Evolutionary conservation across 2,888 invertebrate species (phyloP), one percentile per base, ranked within the genome.

Genomic region (Drosophila pullipes): DNA sequence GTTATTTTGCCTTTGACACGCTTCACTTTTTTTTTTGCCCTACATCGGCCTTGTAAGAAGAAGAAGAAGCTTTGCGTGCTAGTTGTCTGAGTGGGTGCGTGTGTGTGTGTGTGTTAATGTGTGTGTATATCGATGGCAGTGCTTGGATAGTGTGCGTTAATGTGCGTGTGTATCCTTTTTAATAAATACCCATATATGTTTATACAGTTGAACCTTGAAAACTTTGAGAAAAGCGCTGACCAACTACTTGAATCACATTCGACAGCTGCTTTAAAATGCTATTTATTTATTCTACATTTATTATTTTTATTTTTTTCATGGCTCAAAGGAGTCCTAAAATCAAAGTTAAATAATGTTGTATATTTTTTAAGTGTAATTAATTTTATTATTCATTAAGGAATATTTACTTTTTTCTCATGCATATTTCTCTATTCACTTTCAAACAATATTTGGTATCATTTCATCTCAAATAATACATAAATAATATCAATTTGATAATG

Each of bases 1-100:
- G 30, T 25, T 63, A 64, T 50, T 66, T 66, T 54, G 72, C 57
- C 63, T 66, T 76, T 69, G 69, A 73, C 63, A 41, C 64, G 50
- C 52, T 69, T 76, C 67, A 63, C 66, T 63, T 16, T 31, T 52
- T 25, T 71, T 22, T 31, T 67, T 77, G 57, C 44, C 53, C 31
- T 47, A 63, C 58, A 67, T n/a, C 54, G 79, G 55, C 78, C 80
- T 69, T 79, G 79, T 31, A 25, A 67, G n/a, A 63, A 63, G 35
- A 33, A 65, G 37, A 69, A 66, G 58, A 62, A 50, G 47, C 60
- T 52, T 49, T 62, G 52, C 33, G 28, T 35, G 52, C 10, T 50
- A 16, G 4, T 53, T 55, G 50, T n/a, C 47, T 25, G 22, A 44
- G 47, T 47, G 25, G 7, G 47, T 41, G 60, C 63, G 25, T 30